phyloP scores from a whole-genome alignment of 2,888 invertebrate genomes.

The Ennomos erosarius region DNA sequence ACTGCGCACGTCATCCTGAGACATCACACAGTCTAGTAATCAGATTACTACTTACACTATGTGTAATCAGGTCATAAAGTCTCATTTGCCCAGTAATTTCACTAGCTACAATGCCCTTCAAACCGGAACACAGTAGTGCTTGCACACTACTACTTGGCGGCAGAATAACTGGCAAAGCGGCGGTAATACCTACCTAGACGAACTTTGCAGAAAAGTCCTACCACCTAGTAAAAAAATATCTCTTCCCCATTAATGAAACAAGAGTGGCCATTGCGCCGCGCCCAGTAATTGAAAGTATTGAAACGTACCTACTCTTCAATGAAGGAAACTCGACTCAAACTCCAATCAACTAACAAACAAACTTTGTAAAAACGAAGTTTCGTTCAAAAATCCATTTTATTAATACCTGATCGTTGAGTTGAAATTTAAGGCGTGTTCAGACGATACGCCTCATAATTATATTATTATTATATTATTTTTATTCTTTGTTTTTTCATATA shows the following conservation, averaged over 20 bases:
- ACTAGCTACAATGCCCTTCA: too few relatives aligned
- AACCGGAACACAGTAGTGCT: too few relatives aligned
- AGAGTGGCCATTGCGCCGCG: slow-evolving; percentile 24
- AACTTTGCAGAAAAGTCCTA: too few relatives aligned
- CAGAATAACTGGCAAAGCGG: too few relatives aligned
- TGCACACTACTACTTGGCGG: too few relatives aligned
- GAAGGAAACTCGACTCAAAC: slow-evolving; percentile 37
- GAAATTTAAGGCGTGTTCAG: slow-evolving; percentile 4
- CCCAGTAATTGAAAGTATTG: slow-evolving; percentile 29
- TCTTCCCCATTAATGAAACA: slow-evolving; percentile 11
- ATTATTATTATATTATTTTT: slow-evolving; percentile 3
- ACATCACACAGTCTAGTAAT: too few relatives aligned
- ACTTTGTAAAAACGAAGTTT: slow-evolving; percentile 46
- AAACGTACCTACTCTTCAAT: slow-evolving; percentile 37
- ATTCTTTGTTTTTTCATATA: too few relatives aligned
- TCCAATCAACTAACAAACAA: slow-evolving; percentile 50
- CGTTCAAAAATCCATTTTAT: slow-evolving; percentile 44
- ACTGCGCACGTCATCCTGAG: too few relatives aligned
- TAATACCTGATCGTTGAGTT: slow-evolving; percentile 36
- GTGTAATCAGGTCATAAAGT: too few relatives aligned
- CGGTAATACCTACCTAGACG: too few relatives aligned
- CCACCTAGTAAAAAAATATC: neutral
- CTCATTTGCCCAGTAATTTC: too few relatives aligned
- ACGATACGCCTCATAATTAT: neutral
- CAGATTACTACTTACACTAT: too few relatives aligned